Percentiles rank a stretch among this genome's conserved stretches.
These are phyloP conservation scores for Microtus pennsylvanicus DNA, from an alignment of 2,113 vertebrate species.

Conservation along the genomic window DNA sequence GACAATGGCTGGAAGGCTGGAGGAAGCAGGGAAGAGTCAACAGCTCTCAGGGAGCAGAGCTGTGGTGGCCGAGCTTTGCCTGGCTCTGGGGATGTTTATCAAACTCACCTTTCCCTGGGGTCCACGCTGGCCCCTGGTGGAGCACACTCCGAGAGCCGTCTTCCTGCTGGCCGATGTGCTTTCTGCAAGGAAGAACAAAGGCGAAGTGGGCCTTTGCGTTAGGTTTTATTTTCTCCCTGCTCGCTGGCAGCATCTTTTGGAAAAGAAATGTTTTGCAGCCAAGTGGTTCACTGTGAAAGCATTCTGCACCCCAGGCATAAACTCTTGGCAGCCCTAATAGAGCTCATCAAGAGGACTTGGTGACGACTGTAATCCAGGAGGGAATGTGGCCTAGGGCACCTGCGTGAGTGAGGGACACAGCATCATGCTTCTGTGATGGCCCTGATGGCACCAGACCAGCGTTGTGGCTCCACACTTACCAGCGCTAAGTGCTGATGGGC, in stretches of 20 bases:
- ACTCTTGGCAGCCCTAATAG: background rate
- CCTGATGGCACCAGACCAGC: background rate
- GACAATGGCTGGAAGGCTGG: background rate
- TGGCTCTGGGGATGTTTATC: background rate
- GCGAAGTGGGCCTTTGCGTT: background rate
- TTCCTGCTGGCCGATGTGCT: background rate
- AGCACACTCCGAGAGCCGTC: background rate
- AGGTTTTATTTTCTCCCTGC: constrained; percentile 10
- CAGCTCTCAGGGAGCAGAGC: background rate
- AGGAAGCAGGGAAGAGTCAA: background rate
- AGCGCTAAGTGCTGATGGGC: background rate
- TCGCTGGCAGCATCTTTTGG: constrained; percentile 18
- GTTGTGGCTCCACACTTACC: background rate
- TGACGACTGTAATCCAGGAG: background rate
- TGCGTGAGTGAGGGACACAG: background rate
- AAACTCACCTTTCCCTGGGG: background rate
- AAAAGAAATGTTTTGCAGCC: constrained; percentile 25
- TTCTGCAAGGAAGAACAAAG: constrained; percentile 56
- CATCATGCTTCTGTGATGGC: background rate
- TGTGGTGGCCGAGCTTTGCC: background rate
- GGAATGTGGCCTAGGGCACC: background rate
- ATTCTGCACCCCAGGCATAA: background rate
- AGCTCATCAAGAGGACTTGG: background rate
- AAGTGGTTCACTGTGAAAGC: background rate
- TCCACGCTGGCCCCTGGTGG: background rate